A percentile compares a stretch with the other conserved stretches of the same genome.
Evolutionary conservation across 2,797 vertebrate species (phyloP).

Genomic region (Pyrocephalus nanus): DNA sequence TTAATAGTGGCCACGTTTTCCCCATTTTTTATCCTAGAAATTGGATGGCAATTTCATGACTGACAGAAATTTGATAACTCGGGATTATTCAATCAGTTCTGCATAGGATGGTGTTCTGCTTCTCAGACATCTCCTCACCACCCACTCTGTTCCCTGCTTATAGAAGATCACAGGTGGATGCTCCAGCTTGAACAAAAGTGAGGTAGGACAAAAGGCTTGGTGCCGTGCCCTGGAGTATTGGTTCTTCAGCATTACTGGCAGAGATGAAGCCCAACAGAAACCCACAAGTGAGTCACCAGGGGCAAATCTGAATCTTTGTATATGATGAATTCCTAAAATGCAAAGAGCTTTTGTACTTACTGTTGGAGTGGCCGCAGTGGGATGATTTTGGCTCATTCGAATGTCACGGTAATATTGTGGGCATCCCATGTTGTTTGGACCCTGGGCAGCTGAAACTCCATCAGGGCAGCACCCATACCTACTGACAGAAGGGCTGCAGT

Average conservation of each 20-base stretch:
- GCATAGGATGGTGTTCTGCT: neutral
- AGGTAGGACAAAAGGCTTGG: neutral
- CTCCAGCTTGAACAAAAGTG: neutral
- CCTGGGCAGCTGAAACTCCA: conserved; percentile 81
- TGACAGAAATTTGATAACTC: neutral
- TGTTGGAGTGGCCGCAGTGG: neutral
- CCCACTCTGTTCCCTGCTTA: neutral
- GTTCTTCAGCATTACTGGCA: neutral
- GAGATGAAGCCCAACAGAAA: neutral
- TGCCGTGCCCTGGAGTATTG: neutral
- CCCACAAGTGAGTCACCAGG: neutral
- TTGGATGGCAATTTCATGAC: neutral
- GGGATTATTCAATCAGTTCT: neutral
- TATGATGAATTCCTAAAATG: neutral
- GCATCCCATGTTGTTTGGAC: conserved; percentile 85
- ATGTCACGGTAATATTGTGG: conserved; percentile 18
- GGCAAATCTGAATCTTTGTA: neutral
- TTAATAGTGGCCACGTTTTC: neutral
- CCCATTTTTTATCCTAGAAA: neutral
- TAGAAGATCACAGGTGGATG: neutral
- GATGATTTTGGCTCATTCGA: conserved; percentile 41
- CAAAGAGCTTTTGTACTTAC: conserved; percentile 42
- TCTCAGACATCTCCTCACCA: neutral
- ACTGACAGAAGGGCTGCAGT: neutral
- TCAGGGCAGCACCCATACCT: conserved; percentile 93